Evolutionary conservation across 2,113 vertebrate species (phyloP).

Genomic region (Neotragus pygmaeus): DNA sequence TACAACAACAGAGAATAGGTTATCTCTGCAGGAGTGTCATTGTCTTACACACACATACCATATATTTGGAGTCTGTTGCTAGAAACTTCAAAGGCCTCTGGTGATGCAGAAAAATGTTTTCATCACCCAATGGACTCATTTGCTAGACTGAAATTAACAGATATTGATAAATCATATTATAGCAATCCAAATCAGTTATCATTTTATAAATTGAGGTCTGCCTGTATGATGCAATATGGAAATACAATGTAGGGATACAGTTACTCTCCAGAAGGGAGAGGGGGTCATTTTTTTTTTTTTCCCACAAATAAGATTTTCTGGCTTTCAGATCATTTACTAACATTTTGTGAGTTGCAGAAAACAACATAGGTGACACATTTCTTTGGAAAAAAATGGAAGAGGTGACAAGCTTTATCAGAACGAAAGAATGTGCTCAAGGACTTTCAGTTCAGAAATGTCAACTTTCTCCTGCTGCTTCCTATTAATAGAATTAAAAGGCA

Average conservation of each 20-base stretch:
- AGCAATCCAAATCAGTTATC: background rate
- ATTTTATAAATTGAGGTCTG: background rate
- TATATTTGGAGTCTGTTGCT: background rate
- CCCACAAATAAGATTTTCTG: background rate
- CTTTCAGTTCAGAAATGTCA: background rate
- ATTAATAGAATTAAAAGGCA: background rate
- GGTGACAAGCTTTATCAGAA: background rate
- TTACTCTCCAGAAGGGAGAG: background rate
- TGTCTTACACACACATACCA: background rate
- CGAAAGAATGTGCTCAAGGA: background rate
- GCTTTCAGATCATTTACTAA: background rate
- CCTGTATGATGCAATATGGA: background rate
- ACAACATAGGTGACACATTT: background rate
- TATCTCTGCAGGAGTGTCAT: background rate
- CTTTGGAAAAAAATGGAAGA: background rate
- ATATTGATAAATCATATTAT: background rate
- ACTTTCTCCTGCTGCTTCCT: constrained; percentile 1
- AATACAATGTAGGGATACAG: background rate
- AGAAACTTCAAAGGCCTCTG: background rate
- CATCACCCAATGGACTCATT: background rate
- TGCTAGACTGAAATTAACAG: background rate
- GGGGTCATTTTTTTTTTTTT: background rate
- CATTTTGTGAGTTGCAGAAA: background rate
- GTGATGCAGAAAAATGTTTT: background rate
- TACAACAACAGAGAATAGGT: background rate